Evolutionary conservation across 2,797 vertebrate species (phyloP), one percentile per base, ranked within the genome.

Genomic region (Anableps anableps): DNA sequence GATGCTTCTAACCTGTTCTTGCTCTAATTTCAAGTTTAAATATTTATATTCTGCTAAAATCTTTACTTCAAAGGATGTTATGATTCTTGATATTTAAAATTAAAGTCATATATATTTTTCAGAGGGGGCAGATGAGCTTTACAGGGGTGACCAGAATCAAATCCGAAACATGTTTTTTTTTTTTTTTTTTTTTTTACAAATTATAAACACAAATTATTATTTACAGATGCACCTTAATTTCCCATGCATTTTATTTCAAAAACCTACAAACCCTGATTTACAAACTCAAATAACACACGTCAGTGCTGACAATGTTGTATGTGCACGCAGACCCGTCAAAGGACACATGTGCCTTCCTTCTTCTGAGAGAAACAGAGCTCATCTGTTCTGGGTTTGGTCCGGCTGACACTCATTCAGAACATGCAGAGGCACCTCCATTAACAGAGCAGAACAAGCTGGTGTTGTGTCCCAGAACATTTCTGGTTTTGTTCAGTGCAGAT

Each of bases 391-490:
- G 82, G 47, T 21, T 0, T 8, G 53, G 76, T 43, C 13, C 43
- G 77, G 75, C 71, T 23, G 83, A 80, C 72, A 11, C 88, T 80
- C 43, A 14, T 31, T 86, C 60, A 66, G 64, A 38, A 66, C 38
- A 82, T 58, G 29, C 77, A 87, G 82, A 86, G 79, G 89, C 82
- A 60, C 79, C 89, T 80, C 70, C 78, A 88, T 88, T 73, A 85
- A 45, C 81, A 80, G 84, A 86, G 72, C 76, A 64, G 79, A 70
- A 82, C 80, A 77, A 74, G 86, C 88, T n/a, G 76, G 60, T 43
- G 94, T 95, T 91, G 76, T 81, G 85, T 85, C 74, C 31, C 75
- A 14, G 82, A 31, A 60, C 80, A 91, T 93, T 94, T 43, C 66
- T 43, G 66, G 92, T 94, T 78, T 82, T 53, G 64, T 70, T 74